Base-by-base conservation (phyloP, 2,888 invertebrate species). In the Eristalinus aeneus region DNA sequence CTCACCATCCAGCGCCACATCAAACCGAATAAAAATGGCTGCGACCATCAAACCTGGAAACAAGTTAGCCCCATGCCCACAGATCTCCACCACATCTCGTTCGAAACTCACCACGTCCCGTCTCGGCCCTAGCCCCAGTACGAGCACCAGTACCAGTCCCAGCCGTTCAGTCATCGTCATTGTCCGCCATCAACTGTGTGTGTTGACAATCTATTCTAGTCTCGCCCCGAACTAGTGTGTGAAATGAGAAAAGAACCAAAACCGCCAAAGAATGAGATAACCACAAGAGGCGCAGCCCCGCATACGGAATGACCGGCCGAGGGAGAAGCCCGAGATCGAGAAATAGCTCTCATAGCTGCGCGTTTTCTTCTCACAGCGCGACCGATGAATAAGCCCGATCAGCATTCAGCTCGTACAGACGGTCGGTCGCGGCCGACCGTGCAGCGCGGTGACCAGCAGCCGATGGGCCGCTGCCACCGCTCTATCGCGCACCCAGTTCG, bases 331-430 rank as follows among this genome's bases (percentile, higher is more conserved):
- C 46, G 46, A 46, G 46, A 46, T 46, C 46, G 46, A 46, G 67
- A 78, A 83, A 83, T 78, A 78, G 31, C 73, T 69, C 74, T 78
- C 63, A 76, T 81, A 81, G 81, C 34, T 46, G 75, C 60, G 75
- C 46, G 46, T 39, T 39, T 12, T 39, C 39, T 39, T 46, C n/a
- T 46, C 34, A 23, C n/a, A 67, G 34, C 56, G 68, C 68, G 64
- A 77, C 56, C 86, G 81, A 86, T 86, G 86, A 86, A 82, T 86
- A 86, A 86, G 85, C 77, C 64, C 64, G 85, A 81, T 86, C 85
- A 86, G 82, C 74, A 86, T 86, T 82, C 61, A 78, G 46, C 73
- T 78, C 69, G 60, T 82, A 78, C 73, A 86, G 86, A 86, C 86
- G 74, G 77, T 71, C 81, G 86, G 86, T 86, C 86, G 86, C 86